Evolutionary conservation across 2,888 invertebrate species (phyloP), one percentile per base, ranked within the genome.

Genomic region (Caprella mutica): DNA sequence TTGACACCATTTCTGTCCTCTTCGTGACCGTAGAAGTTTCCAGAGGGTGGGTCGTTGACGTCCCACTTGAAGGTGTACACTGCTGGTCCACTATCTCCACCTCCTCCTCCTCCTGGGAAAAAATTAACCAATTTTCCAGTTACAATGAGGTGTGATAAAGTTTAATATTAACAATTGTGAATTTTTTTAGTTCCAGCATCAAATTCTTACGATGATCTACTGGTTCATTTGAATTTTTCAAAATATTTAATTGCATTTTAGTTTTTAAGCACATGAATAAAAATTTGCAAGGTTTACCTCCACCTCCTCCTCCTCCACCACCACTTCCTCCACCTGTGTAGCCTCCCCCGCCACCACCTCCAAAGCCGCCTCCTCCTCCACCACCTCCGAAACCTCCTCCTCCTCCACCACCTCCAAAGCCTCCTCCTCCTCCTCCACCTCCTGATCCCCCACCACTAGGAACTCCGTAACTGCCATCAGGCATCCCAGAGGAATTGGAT

Each of bases 51-150:
- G 50, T 62, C 56, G 48, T 59, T 56, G 23, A 59, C 51, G 51
- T 62, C 62, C 56, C 56, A 59, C 50, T 62, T 58, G 56, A 59
- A 62, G 44, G 17, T 50, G 59, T 62, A 62, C 24, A 52, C 40
- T 26, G 61, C 58, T 9, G 57, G 58, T 9, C 30, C 42, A 14
- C 14, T n/a, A 23, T 17, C 27, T 1, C 46, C 46, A 14, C 23
- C 46, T 12, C 27, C 27, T 9, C 27, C 27, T 4, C 46, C 46
- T 1, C 46, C 46, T n/a, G n/a, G n/a, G n/a, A n/a, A n/a, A n/a
- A n/a, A n/a, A n/a, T n/a, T n/a, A n/a, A n/a, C n/a, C n/a, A n/a
- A n/a, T n/a, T n/a, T n/a, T n/a, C n/a, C n/a, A n/a, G n/a, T n/a
- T n/a, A n/a, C n/a, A n/a, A n/a, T n/a, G n/a, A n/a, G n/a, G n/a